These are phyloP conservation scores for Heliconius cydno DNA, from an alignment of 2,888 invertebrate species.

Conservation along the genomic window DNA sequence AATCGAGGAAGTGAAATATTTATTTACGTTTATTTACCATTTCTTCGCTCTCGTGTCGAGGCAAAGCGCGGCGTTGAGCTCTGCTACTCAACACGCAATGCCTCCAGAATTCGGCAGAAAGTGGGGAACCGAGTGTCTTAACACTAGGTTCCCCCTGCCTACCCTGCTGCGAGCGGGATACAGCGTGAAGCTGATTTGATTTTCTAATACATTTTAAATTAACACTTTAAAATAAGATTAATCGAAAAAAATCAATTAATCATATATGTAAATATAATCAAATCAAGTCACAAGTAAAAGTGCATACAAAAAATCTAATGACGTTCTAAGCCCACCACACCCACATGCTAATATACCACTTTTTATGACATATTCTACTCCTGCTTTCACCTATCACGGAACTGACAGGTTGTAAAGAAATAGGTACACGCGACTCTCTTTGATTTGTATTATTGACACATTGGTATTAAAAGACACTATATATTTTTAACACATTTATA, in stretches of 20 bases:
- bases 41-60: too few species aligned
- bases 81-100: too few species aligned
- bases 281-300: constrained; percentile 14
- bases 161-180: too few species aligned
- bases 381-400: constrained; percentile 51
- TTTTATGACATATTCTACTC: constrained; percentile 30
- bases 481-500: neutral
- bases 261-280: constrained; percentile 6
- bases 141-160: too few species aligned
- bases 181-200: too few species aligned
- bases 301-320: constrained; percentile 20
- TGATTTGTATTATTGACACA: neutral
- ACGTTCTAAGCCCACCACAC: constrained; percentile 18
- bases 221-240: too few species aligned
- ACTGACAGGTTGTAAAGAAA: constrained; percentile 42
- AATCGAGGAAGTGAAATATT: too few species aligned
- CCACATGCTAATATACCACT: constrained; percentile 27
- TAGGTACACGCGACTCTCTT: constrained; percentile 31
- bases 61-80: too few species aligned
- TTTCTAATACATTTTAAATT: neutral
- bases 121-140: too few species aligned
- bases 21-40: too few species aligned
- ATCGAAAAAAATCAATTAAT: neutral
- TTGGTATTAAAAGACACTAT: neutral
- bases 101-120: too few species aligned